These are phyloP conservation scores for Drosophila kambysellisi DNA, from an alignment of 2,888 invertebrate species.

Conservation along the genomic window DNA sequence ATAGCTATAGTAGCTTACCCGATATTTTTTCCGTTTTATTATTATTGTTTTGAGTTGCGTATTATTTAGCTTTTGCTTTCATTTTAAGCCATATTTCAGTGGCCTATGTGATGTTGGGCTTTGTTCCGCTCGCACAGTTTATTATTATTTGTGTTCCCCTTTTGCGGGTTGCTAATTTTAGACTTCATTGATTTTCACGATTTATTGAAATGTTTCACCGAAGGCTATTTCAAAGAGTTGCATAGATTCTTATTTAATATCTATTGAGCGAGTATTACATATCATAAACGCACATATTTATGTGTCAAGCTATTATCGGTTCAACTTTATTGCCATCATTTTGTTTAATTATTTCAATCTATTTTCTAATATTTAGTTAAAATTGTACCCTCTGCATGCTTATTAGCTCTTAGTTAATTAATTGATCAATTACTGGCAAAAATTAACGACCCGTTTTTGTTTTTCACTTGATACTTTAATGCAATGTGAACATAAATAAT, in stretches of 20 bases:
- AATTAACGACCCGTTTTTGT: constrained; percentile 12
- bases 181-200: constrained; percentile 73
- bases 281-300: background rate
- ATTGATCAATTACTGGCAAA: constrained; percentile 2
- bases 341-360: background rate
- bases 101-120: constrained; percentile 59
- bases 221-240: constrained; percentile 20
- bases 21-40: constrained; percentile 57
- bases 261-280: background rate
- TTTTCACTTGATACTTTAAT: constrained; percentile 3
- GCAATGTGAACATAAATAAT: constrained; percentile 1
- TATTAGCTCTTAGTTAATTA: constrained; percentile 38
- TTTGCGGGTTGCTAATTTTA: constrained; percentile 68
- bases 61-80: constrained; percentile 68
- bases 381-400: background rate
- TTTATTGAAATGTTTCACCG: constrained; percentile 58
- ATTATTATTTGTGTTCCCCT: constrained; percentile 70
- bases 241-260: constrained; percentile 18
- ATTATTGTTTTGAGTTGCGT: constrained; percentile 69
- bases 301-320: no score
- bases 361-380: background rate
- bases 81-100: constrained; percentile 64
- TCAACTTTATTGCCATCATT: background rate
- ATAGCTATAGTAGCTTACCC: constrained; percentile 17
- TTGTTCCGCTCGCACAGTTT: constrained; percentile 69